Base-by-base conservation (phyloP, 2,888 invertebrate genomes). In the Notodonta ziczac region DNA sequence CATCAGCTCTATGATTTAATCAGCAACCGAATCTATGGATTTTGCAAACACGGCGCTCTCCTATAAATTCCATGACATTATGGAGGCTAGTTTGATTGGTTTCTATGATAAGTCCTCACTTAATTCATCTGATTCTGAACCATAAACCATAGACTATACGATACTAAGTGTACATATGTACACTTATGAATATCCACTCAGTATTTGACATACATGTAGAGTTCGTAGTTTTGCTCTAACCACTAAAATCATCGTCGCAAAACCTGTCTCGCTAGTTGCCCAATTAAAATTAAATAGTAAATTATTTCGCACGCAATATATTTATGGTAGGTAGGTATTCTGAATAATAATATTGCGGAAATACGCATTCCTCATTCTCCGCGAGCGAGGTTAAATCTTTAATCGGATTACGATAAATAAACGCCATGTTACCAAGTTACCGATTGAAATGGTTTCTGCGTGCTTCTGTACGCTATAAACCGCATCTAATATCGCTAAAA, bases 261-360 rank as follows among this genome's bases (percentile, higher is more conserved):
- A 35, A 35, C 35, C 5, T 35, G 35, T 35, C 35, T 35, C 4
- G 35, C 35, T 24, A 24, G 24, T 24, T 24, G 35, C 7, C 35
- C 4, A 6, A 35, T 35, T 35, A 35, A 35, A 42, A 42, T 42
- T n/a, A 52, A 35, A 53, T 5, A 35, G 53, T 35, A 4, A 35
- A 13, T 35, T 12, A 35, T 16, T 35, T 35, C 12, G 35, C 53
- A 53, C 53, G 35, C 35, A 35, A 32, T 5, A 46, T 35, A 35
- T 53, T 35, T 35, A 35, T 35, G 13, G 13, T 24, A 24, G 24
- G 24, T 24, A 24, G 24, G 24, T 53, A 16, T 40, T 40, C 8
- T 14, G 40, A 40, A 55, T 55, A 55, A 3, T 55, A 55, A 55
- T 40, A 2, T 40, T 40, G 55, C 55, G 40, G 55, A 55, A 55